Base-by-base conservation (phyloP, 92 coral and sea anemone genomes). In the Pocillopora meandrina region DNA sequence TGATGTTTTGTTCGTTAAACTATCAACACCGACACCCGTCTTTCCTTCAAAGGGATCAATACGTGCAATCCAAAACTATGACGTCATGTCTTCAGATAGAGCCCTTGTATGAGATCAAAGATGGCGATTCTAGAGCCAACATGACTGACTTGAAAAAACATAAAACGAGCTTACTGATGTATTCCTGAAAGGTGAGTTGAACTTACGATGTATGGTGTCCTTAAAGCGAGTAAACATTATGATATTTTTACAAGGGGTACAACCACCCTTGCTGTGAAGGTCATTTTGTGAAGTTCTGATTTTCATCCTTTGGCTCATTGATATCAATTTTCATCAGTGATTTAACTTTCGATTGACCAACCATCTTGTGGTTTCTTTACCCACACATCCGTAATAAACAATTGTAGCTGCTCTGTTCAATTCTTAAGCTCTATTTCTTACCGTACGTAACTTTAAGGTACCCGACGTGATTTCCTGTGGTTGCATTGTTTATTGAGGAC, bases 21-120 rank as follows among this genome's bases (percentile, higher is more conserved):
- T 73, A 72, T 82, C 72, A 73, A 73, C 79, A 72, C 23, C 36
- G 47, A 14, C 75, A 83, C 86, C 86, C 78, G 86, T 42, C 80
- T 83, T 83, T 47, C 42, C 31, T n/a, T 6, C 61, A 19, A 78
- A 60, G 33, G n/a, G 57, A 15, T 57, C 20, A 47, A 34, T 14
- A 33, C 63, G 72, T 71, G 86, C 86, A 80, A 79, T 73, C 86
- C 86, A 72, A 74, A 26, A 74, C 80, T 83, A 83, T 83, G 86
- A 83, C 86, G 86, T 83, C 86, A 83, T 81, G 35, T 69, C 52
- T 20, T 58, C 71, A 36, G 52, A 66, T 26, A 26, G 36, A 71
- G 47, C 61, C 19, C 26, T 16, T n/a, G 59, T 55, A 65, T 26
- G n/a, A 81, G 85, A 70, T 81, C 85, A 81, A 81, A 81, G 85